These are phyloP conservation scores for Phalacrocorax brasilianus DNA, from an alignment of 2,113 vertebrate species.

Conservation along the genomic window DNA sequence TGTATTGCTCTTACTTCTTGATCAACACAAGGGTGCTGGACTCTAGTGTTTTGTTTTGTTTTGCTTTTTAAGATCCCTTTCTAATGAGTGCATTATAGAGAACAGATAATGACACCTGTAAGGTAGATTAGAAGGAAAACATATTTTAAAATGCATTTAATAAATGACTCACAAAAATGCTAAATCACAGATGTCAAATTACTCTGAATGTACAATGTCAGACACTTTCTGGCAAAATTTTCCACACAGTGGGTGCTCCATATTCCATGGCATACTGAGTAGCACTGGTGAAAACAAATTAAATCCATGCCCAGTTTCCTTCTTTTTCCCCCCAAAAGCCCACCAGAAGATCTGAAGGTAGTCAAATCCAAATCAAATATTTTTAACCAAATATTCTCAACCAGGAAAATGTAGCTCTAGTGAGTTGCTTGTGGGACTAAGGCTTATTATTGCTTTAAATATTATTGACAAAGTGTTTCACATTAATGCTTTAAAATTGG, in stretches of 20 bases:
- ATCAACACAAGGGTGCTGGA: not conserved
- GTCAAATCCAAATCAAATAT: not conserved
- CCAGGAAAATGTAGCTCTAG: not conserved
- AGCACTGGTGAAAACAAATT: not conserved
- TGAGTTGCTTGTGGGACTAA: not conserved
- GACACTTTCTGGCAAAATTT: constrained; percentile 21
- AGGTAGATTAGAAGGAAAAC: constrained; percentile 14
- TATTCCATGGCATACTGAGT: not conserved
- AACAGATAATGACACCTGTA: constrained; percentile 10
- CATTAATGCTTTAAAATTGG: not conserved
- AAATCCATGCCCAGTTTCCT: not conserved
- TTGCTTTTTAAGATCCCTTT: not conserved
- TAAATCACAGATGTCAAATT: constrained; percentile 18
- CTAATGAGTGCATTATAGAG: not conserved
- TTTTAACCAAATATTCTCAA: not conserved
- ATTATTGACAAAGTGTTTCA: not conserved
- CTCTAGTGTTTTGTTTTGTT: not conserved
- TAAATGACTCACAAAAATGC: constrained; percentile 33
- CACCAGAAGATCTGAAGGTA: not conserved
- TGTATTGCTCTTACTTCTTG: not conserved
- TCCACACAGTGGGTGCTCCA: not conserved
- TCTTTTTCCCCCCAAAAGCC: rapidly evolving
- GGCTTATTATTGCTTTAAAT: not conserved
- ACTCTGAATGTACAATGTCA: not conserved
- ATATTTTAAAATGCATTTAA: constrained; percentile 33